A percentile compares a stretch with the other conserved stretches of the same genome.
phyloP scores from a whole-genome alignment of 2,888 invertebrate species.

The Selenia dentaria region DNA sequence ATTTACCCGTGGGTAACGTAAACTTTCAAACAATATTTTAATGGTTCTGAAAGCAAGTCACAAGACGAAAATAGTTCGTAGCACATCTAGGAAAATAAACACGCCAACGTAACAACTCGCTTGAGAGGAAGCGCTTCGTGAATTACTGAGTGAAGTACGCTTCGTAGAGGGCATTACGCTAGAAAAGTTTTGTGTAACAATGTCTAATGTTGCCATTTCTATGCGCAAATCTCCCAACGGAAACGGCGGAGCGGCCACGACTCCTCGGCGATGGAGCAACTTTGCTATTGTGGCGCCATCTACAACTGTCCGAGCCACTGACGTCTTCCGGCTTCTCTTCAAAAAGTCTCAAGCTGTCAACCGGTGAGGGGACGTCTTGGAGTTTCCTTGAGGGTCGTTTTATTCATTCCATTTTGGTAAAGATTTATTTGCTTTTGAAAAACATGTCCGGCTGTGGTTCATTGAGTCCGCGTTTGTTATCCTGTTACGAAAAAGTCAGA shows the following conservation, averaged over 20 bases:
- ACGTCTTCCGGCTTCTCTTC: constrained; percentile 81
- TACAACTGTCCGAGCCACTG: constrained; percentile 76
- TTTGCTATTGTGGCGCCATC: constrained; percentile 79
- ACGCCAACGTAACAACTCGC: constrained; percentile 56
- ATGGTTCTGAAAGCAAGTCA: constrained; percentile 8
- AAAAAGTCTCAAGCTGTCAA: constrained; percentile 79
- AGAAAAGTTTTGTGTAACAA: constrained; percentile 80
- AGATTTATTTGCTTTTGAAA: constrained; percentile 67
- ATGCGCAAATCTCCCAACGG: constrained; percentile 75
- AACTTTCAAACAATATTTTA: constrained; percentile 12
- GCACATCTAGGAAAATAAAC: constrained; percentile 26
- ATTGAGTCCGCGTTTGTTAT: constrained; percentile 27
- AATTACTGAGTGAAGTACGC: constrained; percentile 67
- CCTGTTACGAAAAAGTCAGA: constrained; percentile 6
- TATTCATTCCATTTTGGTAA: constrained; percentile 60
- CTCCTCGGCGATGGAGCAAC: constrained; percentile 58
- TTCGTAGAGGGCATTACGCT: constrained; percentile 69
- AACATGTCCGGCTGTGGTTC: constrained; percentile 39
- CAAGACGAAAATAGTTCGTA: constrained; percentile 9
- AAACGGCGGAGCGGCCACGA: constrained; percentile 58
- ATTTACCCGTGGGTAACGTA: constrained; percentile 1
- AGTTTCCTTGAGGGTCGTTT: constrained; percentile 78
- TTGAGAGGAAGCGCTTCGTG: constrained; percentile 59
- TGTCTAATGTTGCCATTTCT: constrained; percentile 82
- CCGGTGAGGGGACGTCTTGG: constrained; percentile 68